These are phyloP conservation scores for Tricholaema leucomelas DNA, from an alignment of 2,113 vertebrate species.

Conservation along the genomic window DNA sequence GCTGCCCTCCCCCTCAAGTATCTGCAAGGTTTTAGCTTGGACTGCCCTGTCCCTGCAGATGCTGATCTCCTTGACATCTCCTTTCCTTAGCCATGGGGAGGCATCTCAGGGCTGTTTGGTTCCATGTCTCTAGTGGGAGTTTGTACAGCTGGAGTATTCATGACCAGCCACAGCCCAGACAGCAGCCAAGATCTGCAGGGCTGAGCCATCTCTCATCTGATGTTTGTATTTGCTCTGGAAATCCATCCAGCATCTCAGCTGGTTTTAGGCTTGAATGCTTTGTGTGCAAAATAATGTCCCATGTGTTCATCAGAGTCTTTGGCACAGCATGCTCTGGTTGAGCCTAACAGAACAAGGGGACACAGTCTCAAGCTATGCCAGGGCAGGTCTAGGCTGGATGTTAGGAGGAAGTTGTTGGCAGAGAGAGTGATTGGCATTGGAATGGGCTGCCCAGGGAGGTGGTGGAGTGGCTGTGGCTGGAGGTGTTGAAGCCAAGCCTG, in stretches of 20 bases:
- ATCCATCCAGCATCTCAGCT: not conserved
- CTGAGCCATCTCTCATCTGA: not conserved
- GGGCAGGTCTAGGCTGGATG: too few relatives aligned
- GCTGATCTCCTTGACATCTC: not conserved
- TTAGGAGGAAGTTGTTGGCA: too few relatives aligned
- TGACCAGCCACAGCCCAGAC: not conserved
- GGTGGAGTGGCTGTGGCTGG: too few relatives aligned
- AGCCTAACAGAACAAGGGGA: too few relatives aligned
- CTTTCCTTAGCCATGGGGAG: not conserved
- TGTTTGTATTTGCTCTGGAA: not conserved
- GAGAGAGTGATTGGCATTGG: too few relatives aligned
- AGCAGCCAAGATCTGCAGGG: not conserved
- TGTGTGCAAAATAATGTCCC: not conserved
- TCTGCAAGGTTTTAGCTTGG: not conserved
- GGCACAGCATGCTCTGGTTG: not conserved
- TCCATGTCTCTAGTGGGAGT: fast-evolving
- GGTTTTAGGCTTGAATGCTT: not conserved
- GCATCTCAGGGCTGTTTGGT: not conserved
- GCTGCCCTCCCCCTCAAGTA: fast-evolving
- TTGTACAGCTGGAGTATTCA: not conserved
- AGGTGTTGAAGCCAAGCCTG: too few relatives aligned
- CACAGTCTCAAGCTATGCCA: too few relatives aligned
- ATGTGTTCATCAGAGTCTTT: not conserved
- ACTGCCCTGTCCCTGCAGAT: not conserved
- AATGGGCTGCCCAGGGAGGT: too few relatives aligned